Evolutionary conservation across 2,113 vertebrate species (phyloP).

Genomic region (Xenopus laevis): DNA sequence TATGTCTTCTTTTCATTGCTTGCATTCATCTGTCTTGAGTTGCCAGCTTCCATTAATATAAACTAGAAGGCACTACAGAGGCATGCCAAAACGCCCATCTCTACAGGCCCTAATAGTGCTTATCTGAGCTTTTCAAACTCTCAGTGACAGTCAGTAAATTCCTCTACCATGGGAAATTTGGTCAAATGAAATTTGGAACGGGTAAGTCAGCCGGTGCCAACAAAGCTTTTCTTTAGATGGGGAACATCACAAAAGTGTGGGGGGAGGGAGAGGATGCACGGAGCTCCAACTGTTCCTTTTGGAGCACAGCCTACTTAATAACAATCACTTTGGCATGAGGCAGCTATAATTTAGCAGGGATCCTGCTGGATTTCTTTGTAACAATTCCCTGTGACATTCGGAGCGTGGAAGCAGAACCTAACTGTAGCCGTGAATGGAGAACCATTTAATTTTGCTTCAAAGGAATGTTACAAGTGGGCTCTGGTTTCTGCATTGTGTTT

Average conservation of each 20-base stretch:
- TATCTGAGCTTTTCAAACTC: background rate
- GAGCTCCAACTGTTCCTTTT: constrained; percentile 3
- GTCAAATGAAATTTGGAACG: background rate
- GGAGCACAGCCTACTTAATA: constrained; percentile 4
- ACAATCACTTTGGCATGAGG: background rate
- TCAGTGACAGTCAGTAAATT: background rate
- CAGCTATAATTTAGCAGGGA: constrained; percentile 4
- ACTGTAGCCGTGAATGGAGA: background rate
- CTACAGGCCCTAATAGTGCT: background rate
- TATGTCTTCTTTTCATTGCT: too few relatives aligned
- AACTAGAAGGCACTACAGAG: too few relatives aligned
- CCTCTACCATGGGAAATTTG: background rate
- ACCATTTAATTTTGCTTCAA: background rate
- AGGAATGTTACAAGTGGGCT: background rate
- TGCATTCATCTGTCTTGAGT: too few relatives aligned
- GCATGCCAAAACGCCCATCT: too few relatives aligned
- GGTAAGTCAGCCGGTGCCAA: background rate
- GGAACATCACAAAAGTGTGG: background rate
- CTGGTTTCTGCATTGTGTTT: background rate
- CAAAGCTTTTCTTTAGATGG: constrained; percentile 8
- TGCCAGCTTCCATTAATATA: too few relatives aligned
- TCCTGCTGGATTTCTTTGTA: background rate
- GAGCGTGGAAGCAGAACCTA: background rate
- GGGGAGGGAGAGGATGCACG: background rate
- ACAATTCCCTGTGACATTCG: background rate